A percentile compares a stretch with the other conserved stretches of the same genome.
Conservation (phyloP, 2,113 vertebrate genomes). For the Podarcis muralis region DNA sequence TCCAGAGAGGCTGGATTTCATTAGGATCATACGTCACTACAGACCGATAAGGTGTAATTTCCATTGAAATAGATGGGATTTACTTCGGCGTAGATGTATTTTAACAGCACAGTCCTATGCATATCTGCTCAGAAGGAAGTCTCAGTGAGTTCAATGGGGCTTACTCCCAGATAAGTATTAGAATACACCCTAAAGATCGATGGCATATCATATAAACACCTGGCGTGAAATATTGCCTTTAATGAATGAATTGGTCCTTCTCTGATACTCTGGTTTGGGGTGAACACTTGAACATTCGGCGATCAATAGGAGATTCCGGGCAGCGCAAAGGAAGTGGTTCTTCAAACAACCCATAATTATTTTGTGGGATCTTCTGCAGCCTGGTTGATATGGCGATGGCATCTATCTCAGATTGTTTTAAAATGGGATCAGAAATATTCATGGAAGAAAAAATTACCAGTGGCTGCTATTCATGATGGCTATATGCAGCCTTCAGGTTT, state of each 20-base stretch:
- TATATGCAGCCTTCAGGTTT: background rate
- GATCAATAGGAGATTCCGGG: background rate
- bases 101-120: too few species aligned
- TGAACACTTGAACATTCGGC: background rate
- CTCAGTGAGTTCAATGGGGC: background rate
- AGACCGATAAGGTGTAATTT: too few species aligned
- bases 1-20: background rate
- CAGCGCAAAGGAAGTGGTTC: background rate
- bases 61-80: background rate
- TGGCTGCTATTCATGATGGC: background rate
- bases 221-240: background rate
- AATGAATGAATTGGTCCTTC: background rate
- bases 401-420: background rate
- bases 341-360: background rate
- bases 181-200: background rate
- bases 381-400: background rate
- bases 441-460: background rate
- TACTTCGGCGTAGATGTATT: background rate
- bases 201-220: background rate
- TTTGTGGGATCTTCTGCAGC: background rate
- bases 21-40: background rate
- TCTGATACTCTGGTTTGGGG: background rate
- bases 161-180: background rate
- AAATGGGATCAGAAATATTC: background rate
- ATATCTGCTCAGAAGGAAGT: background rate